phyloP scores from a whole-genome alignment of 2,888 invertebrate species.

The Meteorus cinctellus region DNA sequence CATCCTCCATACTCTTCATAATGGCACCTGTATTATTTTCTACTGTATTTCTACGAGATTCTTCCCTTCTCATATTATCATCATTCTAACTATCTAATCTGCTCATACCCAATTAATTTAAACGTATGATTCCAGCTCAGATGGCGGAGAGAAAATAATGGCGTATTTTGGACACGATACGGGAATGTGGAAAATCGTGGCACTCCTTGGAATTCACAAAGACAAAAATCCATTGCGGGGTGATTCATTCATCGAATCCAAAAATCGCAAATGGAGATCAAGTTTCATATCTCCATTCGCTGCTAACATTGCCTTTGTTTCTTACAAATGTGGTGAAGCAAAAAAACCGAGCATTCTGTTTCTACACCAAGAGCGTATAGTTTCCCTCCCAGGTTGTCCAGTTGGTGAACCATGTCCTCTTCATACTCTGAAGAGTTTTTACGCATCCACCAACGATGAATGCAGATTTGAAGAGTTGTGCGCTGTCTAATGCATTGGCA shows the following conservation, averaged over 20 bases:
- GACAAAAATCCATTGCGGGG: background rate
- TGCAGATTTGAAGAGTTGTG: background rate
- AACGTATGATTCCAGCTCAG: background rate
- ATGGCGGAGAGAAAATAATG: background rate
- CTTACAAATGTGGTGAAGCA: background rate
- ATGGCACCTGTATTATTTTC: too few species aligned
- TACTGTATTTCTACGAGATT: too few species aligned
- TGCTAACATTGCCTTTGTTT: background rate
- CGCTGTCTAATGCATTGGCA: background rate
- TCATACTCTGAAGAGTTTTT: slow-evolving; percentile 28
- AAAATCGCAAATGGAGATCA: background rate
- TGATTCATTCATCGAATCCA: background rate
- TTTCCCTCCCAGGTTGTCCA: slow-evolving; percentile 1
- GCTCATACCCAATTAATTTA: background rate
- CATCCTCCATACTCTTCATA: too few species aligned
- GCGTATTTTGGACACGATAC: background rate
- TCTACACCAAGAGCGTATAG: slow-evolving; percentile 27
- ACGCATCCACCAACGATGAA: background rate
- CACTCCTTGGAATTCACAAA: background rate
- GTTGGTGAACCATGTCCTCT: slow-evolving; percentile 30
- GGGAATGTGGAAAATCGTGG: background rate
- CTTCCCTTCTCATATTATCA: background rate
- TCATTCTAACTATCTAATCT: background rate
- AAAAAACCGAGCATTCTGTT: slow-evolving; percentile 34
- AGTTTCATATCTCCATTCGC: background rate